phyloP scores from a whole-genome alignment of 2,113 vertebrate species.

The Sapajus apella region DNA sequence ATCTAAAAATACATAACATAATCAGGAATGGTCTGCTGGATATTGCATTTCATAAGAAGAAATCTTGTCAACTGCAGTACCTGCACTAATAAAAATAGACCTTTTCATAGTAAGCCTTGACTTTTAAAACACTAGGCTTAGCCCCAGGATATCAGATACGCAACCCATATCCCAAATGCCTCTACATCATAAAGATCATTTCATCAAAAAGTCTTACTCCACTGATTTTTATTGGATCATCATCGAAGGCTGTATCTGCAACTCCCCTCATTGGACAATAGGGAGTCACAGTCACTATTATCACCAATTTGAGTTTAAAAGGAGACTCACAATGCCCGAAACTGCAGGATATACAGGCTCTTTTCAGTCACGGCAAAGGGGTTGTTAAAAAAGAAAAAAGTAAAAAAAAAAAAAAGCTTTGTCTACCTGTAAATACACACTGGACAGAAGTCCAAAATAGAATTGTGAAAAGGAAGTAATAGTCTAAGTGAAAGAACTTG shows the following conservation, averaged over 20 bases:
- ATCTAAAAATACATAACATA: conserved; percentile 70
- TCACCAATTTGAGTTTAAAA: conserved; percentile 52
- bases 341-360: conserved; percentile 45
- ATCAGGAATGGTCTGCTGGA: conserved; percentile 65
- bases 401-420: conserved; percentile 26
- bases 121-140: conserved; percentile 40
- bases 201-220: conserved; percentile 47
- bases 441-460: conserved; percentile 69
- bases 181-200: conserved; percentile 43
- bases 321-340: conserved; percentile 26
- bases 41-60: conserved; percentile 73
- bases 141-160: neutral
- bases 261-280: conserved; percentile 48
- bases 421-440: conserved; percentile 65
- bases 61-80: conserved; percentile 66
- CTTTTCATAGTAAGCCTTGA: conserved; percentile 10
- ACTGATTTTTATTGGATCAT: conserved; percentile 42
- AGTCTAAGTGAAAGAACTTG: conserved; percentile 72
- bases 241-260: conserved; percentile 41
- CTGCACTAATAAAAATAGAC: conserved; percentile 58
- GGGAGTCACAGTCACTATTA: conserved; percentile 11
- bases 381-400: neutral
- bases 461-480: conserved; percentile 66
- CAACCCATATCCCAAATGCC: neutral
- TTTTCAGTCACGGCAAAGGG: conserved; percentile 55